Conservation (phyloP, 2,888 invertebrate genomes). For the Clusia tigrina region DNA sequence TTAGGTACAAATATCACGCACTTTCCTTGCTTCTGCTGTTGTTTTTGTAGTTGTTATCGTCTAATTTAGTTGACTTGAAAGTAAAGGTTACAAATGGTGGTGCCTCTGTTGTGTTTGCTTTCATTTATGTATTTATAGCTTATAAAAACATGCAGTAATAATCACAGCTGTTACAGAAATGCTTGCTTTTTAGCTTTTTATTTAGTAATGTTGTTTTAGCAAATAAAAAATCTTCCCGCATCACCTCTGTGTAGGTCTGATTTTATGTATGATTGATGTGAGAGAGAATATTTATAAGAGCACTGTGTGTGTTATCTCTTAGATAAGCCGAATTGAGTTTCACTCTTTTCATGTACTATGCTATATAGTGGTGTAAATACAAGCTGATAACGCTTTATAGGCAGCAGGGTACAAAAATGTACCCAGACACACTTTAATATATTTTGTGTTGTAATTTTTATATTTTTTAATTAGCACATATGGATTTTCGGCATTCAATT, state of each 20-base stretch:
- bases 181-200: neutral
- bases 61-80: neutral
- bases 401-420: neutral
- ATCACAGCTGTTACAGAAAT: conserved; percentile 17
- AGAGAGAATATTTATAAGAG: too few relatives aligned
- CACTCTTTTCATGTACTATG: too few relatives aligned
- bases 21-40: conserved; percentile 6
- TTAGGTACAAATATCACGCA: neutral
- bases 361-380: conserved; percentile 34
- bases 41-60: neutral
- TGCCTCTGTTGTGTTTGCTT: neutral
- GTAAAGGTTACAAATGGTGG: too few relatives aligned
- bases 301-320: neutral
- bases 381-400: conserved; percentile 6
- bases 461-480: too few relatives aligned
- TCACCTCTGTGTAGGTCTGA: too few relatives aligned
- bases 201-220: neutral
- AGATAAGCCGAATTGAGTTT: conserved; percentile 34
- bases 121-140: too few relatives aligned
- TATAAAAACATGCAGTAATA: conserved; percentile 28
- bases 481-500: too few relatives aligned
- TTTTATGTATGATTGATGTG: too few relatives aligned
- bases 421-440: too few relatives aligned
- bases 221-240: too few relatives aligned
- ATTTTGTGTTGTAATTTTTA: too few relatives aligned